phyloP scores from a whole-genome alignment of 2,113 vertebrate genomes.

The Atrichornis clamosus region DNA sequence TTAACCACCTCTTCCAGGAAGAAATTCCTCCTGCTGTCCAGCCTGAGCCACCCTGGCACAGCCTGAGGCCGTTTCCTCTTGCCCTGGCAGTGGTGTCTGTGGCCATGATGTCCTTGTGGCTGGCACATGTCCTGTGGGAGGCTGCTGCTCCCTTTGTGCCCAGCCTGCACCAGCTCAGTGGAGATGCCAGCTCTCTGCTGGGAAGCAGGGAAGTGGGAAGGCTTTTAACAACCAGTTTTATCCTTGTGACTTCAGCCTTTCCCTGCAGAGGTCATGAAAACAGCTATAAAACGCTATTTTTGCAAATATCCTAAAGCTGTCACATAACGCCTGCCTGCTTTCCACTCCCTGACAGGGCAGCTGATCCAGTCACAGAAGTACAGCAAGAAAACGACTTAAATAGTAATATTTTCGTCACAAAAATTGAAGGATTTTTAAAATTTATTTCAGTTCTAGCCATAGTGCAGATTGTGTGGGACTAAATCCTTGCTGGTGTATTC shows the following conservation, averaged over 20 bases:
- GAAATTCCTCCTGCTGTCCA: not conserved
- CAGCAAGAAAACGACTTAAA: not conserved
- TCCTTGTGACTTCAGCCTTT: not conserved
- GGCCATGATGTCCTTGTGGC: not conserved
- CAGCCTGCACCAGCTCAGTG: not conserved
- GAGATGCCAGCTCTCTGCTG: not conserved
- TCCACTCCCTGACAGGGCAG: not conserved
- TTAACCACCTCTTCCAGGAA: not conserved
- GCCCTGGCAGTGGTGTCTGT: not conserved
- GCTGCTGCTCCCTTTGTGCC: not conserved
- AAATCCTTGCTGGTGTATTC: no score
- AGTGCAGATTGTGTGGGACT: not conserved
- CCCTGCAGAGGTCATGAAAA: not conserved
- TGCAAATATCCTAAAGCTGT: not conserved
- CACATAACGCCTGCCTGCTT: not conserved
- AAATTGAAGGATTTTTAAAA: not conserved
- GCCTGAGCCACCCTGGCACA: not conserved
- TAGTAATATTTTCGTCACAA: not conserved
- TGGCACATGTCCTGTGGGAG: not conserved
- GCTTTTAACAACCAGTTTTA: not conserved
- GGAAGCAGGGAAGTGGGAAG: not conserved
- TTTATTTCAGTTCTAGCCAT: not conserved
- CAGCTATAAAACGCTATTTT: not conserved
- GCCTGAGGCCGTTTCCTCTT: not conserved
- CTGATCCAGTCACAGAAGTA: not conserved